phyloP scores from a whole-genome alignment of 2,888 invertebrate genomes.

The Catocala sponsa region DNA sequence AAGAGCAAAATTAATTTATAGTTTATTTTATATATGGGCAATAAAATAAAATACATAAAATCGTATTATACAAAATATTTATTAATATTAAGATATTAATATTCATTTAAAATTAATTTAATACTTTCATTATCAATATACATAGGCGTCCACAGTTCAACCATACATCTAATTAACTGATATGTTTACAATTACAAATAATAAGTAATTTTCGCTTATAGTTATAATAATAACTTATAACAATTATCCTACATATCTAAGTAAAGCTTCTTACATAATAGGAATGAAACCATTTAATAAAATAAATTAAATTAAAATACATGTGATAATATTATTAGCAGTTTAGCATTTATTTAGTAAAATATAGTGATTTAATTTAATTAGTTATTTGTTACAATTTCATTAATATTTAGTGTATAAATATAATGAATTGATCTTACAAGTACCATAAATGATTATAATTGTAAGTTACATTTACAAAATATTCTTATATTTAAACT shows the following conservation, averaged over 20 bases:
- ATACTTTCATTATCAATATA: constrained; percentile 25
- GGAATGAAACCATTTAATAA: constrained; percentile 50
- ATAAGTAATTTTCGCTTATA: constrained; percentile 20
- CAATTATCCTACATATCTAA: constrained; percentile 22
- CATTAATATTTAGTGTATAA: constrained; percentile 26
- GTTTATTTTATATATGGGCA: not conserved
- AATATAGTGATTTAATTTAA: constrained; percentile 1
- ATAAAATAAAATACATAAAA: constrained; percentile 33
- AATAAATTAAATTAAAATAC: constrained; percentile 21
- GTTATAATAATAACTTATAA: constrained; percentile 24
- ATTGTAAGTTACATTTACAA: constrained; percentile 10
- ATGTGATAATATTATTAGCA: not conserved
- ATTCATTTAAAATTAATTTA: constrained; percentile 21
- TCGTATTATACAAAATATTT: constrained; percentile 40
- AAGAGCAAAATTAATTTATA: too few relatives aligned
- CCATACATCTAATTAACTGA: constrained; percentile 30
- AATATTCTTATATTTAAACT: constrained; percentile 30
- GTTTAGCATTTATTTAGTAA: not conserved
- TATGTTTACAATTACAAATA: constrained; percentile 39
- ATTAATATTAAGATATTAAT: constrained; percentile 25
- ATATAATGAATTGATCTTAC: constrained; percentile 30
- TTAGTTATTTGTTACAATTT: constrained; percentile 25
- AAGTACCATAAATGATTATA: not conserved
- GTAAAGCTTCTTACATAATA: constrained; percentile 43
- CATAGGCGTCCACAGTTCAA: constrained; percentile 1